Base-by-base conservation (phyloP, 1,140 invertebrate genomes). In the Micrasema longulum region DNA sequence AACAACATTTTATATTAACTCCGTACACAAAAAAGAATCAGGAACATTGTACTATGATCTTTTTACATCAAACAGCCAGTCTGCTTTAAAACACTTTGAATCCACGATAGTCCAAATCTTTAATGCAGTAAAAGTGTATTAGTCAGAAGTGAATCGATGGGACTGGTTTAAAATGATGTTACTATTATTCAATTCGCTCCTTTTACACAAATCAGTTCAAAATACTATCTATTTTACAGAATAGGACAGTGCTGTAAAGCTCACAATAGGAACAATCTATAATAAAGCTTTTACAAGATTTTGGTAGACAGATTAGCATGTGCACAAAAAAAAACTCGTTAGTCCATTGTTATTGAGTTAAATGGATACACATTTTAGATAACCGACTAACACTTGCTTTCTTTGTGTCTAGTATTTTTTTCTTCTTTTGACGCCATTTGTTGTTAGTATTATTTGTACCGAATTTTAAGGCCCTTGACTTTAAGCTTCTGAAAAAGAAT, bases 271-370 rank as follows among this genome's bases (percentile, higher is more conserved):
- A 41, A 41, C 36, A 60, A 60, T 60, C 31, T 38, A 35, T 60
- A 38, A 22, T 41, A 41, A 41, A 12, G 55, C 14, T 38, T 36
- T 20, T 16, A 60, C 55, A 60, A 60, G 55, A 60, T 60, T 60
- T 60, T 60, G 55, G 55, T 60, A 36, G 55, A 60, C 55, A 60
- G 55, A 60, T 60, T 60, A 38, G 55, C 35, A 16, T 38, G 35
- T n/a, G 35, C 55, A 60, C 55, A 60, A 60, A 60, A 57, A 57
- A 60, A 60, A 60, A 36, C n/a, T 60, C 55, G 55, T 60, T 60
- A 60, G 31, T 41, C 36, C 55, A 57, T 57, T 57, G 38, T 47
- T 64, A 64, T 45, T 45, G 18, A 45, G 41, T 48, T 64, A 64
- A 48, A 64, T 64, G 47, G 41, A 64, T 64, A 64, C 47, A 64